phyloP scores from a whole-genome alignment of 2,113 vertebrate genomes.

The Corythaeola cristata region DNA sequence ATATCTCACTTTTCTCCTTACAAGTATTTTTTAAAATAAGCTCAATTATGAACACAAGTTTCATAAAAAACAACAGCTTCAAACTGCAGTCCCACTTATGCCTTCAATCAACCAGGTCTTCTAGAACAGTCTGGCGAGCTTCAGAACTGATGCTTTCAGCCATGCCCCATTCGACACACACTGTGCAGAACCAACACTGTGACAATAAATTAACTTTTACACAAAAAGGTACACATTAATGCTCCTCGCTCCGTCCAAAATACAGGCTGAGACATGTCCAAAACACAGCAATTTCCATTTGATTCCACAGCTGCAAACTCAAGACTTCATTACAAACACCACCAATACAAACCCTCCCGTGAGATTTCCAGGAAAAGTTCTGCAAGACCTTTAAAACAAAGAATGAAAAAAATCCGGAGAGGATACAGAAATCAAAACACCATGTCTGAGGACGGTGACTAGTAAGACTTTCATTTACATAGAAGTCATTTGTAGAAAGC shows the following conservation, averaged over 20 bases:
- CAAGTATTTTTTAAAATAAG: not conserved
- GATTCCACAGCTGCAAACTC: not conserved
- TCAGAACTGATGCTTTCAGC: not conserved
- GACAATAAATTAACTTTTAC: not conserved
- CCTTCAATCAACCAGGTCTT: not conserved
- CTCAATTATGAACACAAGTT: not conserved
- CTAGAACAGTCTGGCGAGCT: not conserved
- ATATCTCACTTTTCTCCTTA: not conserved
- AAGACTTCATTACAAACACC: not conserved
- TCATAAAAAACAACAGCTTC: not conserved
- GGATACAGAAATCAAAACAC: not conserved
- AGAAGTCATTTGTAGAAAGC: not conserved
- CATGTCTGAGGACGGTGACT: not conserved
- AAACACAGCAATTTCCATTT: not conserved
- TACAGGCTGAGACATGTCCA: not conserved
- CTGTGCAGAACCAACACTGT: not conserved
- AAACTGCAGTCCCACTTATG: not conserved
- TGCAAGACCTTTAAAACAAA: not conserved
- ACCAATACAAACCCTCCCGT: not conserved
- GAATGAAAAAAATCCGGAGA: not conserved
- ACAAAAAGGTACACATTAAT: not conserved
- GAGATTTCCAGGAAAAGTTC: not conserved
- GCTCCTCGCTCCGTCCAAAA: not conserved
- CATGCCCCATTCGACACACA: not conserved
- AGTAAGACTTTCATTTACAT: not conserved